Evolutionary conservation across 2,888 invertebrate species (phyloP).

Genomic region (Oligia latruncula): DNA sequence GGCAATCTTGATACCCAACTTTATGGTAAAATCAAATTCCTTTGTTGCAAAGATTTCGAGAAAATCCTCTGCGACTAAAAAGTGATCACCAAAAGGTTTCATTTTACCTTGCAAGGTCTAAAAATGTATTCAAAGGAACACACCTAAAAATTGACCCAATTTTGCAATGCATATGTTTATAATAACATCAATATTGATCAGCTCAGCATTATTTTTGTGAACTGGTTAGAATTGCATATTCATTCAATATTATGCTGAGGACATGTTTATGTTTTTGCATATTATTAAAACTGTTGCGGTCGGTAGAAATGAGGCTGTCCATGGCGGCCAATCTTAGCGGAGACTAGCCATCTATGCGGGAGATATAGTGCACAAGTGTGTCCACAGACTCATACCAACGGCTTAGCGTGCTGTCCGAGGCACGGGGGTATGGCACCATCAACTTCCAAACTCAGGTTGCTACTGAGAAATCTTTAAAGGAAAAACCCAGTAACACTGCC

Average conservation of each 20-base stretch:
- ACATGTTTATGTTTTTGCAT: not conserved
- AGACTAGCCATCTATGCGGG: not conserved
- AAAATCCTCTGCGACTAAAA: not conserved
- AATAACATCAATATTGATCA: slow-evolving; percentile 39
- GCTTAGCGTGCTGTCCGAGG: not conserved
- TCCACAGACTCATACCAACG: not conserved
- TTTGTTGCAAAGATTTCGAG: not conserved
- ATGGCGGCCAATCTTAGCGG: not conserved
- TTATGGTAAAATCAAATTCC: not conserved
- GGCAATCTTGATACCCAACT: not conserved
- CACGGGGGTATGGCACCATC: not conserved
- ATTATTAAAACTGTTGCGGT: not conserved
- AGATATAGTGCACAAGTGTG: not conserved
- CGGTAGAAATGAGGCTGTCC: not conserved
- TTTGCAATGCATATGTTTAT: slow-evolving; percentile 30
- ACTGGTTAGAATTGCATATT: slow-evolving; percentile 35
- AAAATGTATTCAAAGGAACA: not conserved
- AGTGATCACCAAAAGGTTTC: not conserved
- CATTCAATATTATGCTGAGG: slow-evolving; percentile 19
- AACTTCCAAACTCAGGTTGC: not conserved
- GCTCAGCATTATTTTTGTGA: slow-evolving; percentile 30
- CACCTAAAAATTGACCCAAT: slow-evolving; percentile 9
- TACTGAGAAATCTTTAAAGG: not conserved
- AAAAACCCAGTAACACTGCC: not conserved
- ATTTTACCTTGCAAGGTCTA: not conserved